Evolutionary conservation across 2,888 invertebrate genomes (phyloP).

Genomic region (Rosalia funebris): DNA sequence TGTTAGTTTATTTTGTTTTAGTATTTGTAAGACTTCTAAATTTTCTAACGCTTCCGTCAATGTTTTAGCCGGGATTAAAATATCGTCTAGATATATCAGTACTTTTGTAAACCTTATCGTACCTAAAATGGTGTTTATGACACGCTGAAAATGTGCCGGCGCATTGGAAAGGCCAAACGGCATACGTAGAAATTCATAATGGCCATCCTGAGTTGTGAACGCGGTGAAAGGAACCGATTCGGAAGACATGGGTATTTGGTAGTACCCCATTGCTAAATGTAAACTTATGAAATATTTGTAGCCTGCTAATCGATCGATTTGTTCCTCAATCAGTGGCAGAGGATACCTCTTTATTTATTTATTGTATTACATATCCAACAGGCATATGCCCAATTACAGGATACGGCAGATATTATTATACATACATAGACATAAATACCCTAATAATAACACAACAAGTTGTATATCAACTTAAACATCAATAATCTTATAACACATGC

Average conservation of each 20-base stretch:
- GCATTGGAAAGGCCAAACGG: not conserved
- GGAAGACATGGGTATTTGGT: slow-evolving; percentile 33
- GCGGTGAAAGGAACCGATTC: not conserved
- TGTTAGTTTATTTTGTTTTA: not conserved
- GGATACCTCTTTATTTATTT: too few relatives aligned
- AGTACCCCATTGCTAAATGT: slow-evolving; percentile 45
- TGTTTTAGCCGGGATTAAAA: not conserved
- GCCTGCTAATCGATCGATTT: slow-evolving; percentile 33
- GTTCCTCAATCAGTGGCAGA: too few relatives aligned
- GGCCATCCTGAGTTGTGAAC: not conserved
- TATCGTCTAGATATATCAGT: not conserved
- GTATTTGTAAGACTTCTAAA: not conserved
- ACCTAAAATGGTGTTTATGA: not conserved
- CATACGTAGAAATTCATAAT: not conserved
- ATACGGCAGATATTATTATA: too few relatives aligned
- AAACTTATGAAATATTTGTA: slow-evolving; percentile 38
- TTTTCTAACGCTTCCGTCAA: not conserved
- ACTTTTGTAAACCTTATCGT: not conserved
- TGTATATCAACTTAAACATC: too few relatives aligned
- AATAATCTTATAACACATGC: too few relatives aligned
- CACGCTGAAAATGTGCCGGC: not conserved
- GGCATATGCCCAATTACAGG: too few relatives aligned
- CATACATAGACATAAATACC: too few relatives aligned
- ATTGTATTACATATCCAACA: too few relatives aligned
- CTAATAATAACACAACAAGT: too few relatives aligned